Evolutionary conservation across 1,140 invertebrate genomes (phyloP).

Genomic region (Drosophila nebulosa): DNA sequence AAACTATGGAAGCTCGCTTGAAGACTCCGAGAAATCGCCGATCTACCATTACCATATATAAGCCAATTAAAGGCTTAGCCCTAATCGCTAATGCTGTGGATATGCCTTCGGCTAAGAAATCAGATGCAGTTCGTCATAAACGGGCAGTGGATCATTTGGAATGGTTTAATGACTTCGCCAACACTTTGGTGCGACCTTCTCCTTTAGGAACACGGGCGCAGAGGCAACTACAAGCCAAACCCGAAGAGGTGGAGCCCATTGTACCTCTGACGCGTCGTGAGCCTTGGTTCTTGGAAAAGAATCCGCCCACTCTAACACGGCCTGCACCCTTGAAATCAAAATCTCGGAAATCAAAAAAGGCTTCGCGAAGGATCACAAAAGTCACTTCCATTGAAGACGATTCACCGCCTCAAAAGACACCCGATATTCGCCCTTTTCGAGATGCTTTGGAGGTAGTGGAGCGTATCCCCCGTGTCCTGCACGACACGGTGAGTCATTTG

Average conservation of each 20-base stretch:
- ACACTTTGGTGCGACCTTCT: constrained; percentile 61
- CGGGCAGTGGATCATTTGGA: constrained; percentile 61
- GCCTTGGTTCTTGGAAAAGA: constrained; percentile 59
- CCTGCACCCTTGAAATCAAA: constrained; percentile 37
- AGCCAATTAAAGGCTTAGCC: constrained; percentile 28
- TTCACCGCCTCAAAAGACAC: not conserved
- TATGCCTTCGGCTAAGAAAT: constrained; percentile 14
- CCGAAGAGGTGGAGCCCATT: constrained; percentile 8
- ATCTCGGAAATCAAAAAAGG: constrained; percentile 29
- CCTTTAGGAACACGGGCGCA: constrained; percentile 46
- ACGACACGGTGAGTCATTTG: constrained; percentile 59
- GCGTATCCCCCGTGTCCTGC: constrained; percentile 58
- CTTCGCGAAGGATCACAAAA: constrained; percentile 9
- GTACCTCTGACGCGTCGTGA: constrained; percentile 13
- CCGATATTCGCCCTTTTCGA: constrained; percentile 39
- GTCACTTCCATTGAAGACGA: constrained; percentile 18
- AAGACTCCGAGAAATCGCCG: constrained; percentile 46
- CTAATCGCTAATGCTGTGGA: constrained; percentile 31
- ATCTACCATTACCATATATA: constrained; percentile 68
- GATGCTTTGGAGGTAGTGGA: constrained; percentile 62
- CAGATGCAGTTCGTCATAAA: constrained; percentile 39
- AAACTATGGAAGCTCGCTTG: constrained; percentile 26
- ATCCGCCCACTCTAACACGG: constrained; percentile 30
- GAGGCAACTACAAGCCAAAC: constrained; percentile 20
- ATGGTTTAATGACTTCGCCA: constrained; percentile 73